Evolutionary conservation across 1,140 invertebrate genomes (phyloP).

Genomic region (Drosophila insularis): DNA sequence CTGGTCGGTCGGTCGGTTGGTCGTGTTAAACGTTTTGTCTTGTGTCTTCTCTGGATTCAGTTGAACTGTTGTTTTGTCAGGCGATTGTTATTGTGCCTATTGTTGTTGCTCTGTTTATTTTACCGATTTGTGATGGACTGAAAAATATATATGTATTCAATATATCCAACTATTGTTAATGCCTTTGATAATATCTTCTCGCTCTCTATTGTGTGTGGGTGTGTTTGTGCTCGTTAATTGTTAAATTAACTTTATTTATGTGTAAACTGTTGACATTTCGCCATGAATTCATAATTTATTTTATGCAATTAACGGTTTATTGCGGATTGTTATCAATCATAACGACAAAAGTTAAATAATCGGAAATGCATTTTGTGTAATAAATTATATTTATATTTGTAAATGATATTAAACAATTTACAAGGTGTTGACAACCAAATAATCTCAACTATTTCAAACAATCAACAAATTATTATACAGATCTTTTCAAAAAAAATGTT

Average conservation of each 20-base stretch:
- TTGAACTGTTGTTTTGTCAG: slow-evolving; percentile 7
- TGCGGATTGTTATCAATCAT: neutral
- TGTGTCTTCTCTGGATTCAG: neutral
- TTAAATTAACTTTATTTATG: slow-evolving; percentile 47
- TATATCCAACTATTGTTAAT: slow-evolving; percentile 7
- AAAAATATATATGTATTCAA: neutral
- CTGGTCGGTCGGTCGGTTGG: neutral
- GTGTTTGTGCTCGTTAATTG: slow-evolving; percentile 52
- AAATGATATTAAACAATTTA: too few relatives aligned
- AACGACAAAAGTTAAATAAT: neutral
- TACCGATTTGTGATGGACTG: slow-evolving; percentile 29
- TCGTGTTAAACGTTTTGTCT: slow-evolving; percentile 40
- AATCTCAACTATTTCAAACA: too few relatives aligned
- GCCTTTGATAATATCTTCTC: neutral
- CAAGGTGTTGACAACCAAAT: too few relatives aligned
- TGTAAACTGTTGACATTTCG: slow-evolving; percentile 31
- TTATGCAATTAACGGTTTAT: neutral
- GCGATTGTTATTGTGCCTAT: slow-evolving; percentile 37
- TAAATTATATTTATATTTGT: too few relatives aligned
- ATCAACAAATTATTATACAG: too few relatives aligned
- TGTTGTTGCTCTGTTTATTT: slow-evolving; percentile 44
- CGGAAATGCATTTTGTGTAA: too few relatives aligned
- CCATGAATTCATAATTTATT: slow-evolving; percentile 11
- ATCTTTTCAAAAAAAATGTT: too few relatives aligned
- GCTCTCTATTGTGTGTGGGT: neutral